phyloP scores from a whole-genome alignment of 2,797 vertebrate genomes.

The Parotocinclus haroldoi region DNA sequence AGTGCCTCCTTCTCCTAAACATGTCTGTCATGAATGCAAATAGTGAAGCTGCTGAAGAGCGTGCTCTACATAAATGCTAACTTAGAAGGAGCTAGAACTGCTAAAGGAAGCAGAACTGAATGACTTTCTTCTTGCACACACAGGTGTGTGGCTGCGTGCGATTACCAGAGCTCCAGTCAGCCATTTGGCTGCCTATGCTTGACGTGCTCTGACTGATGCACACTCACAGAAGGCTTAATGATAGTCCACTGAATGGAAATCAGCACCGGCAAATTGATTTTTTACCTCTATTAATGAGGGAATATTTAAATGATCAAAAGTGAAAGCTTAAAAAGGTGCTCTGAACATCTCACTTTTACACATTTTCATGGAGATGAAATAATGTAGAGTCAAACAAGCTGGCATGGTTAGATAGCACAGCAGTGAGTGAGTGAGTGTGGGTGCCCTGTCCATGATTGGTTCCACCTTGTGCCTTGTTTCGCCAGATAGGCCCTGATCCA shows the following conservation, averaged over 20 bases:
- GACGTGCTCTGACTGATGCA: conserved; percentile 59
- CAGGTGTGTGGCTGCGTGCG: conserved; percentile 49
- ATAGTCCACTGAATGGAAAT: conserved; percentile 51
- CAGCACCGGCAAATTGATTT: conserved; percentile 62
- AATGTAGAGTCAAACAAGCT: conserved; percentile 8
- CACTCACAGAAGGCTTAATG: conserved; percentile 64
- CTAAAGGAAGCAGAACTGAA: conserved; percentile 44
- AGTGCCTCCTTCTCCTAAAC: conserved; percentile 11
- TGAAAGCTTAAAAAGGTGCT: conserved; percentile 37
- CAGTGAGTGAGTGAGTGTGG: conserved; percentile 20
- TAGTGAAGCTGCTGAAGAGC: conserved; percentile 13
- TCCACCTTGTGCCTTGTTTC: neutral
- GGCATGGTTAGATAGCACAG: conserved; percentile 9
- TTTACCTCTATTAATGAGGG: conserved; percentile 59
- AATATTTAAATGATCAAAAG: conserved; percentile 61
- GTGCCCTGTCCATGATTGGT: neutral
- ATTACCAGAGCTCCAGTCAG: conserved; percentile 50
- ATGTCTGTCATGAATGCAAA: conserved; percentile 3
- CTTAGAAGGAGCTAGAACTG: conserved; percentile 29
- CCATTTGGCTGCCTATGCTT: conserved; percentile 60
- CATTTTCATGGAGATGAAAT: conserved; percentile 4
- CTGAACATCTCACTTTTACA: conserved; percentile 31
- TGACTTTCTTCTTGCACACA: conserved; percentile 21
- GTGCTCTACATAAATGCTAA: conserved; percentile 21
- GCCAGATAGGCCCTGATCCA: no score